A percentile compares a stretch with the other conserved stretches of the same genome.
These are phyloP conservation scores for Falco novaeseelandiae DNA, from an alignment of 2,797 vertebrate species.

Conservation along the genomic window DNA sequence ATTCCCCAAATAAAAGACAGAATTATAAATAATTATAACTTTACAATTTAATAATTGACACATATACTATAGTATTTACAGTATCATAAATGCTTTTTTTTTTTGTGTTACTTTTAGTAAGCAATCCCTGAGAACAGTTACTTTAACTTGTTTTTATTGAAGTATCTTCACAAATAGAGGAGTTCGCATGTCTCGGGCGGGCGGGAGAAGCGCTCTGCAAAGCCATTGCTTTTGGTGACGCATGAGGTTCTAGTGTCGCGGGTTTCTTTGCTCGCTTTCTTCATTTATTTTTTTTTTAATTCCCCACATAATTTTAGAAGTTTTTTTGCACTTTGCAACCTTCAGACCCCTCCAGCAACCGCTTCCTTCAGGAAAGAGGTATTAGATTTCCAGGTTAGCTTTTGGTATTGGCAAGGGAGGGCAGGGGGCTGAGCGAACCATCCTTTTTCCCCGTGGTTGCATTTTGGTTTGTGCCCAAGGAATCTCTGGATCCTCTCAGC, in stretches of 20 bases:
- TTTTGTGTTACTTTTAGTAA: conserved; percentile 93
- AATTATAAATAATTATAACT: conserved; percentile 99
- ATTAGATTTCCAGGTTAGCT: conserved; percentile 73
- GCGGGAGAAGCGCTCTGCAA: conserved; percentile 60
- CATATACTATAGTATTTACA: conserved; percentile 97
- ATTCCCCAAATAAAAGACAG: conserved; percentile 83
- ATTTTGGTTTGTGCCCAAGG: conserved; percentile 74
- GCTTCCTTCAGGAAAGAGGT: conserved; percentile 70
- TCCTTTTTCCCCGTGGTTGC: conserved; percentile 70
- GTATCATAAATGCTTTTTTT: conserved; percentile 97
- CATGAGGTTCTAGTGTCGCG: conserved; percentile 77
- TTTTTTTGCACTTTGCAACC: conserved; percentile 62
- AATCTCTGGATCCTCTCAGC: conserved; percentile 72
- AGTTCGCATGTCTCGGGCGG: conserved; percentile 64
- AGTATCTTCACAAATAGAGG: conserved; percentile 75
- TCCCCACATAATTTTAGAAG: not conserved
- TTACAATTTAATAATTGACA: conserved; percentile 99
- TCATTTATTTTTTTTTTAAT: not conserved
- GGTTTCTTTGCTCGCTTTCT: conserved; percentile 49
- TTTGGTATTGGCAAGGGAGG: conserved; percentile 73
- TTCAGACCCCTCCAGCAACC: conserved; percentile 62
- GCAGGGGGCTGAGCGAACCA: conserved; percentile 62
- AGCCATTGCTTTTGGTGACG: conserved; percentile 68
- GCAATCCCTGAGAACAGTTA: conserved; percentile 99
- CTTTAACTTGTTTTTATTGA: conserved; percentile 83